Conservation (phyloP, 2,113 vertebrate genomes). For the Melanerpes aurifrons region DNA sequence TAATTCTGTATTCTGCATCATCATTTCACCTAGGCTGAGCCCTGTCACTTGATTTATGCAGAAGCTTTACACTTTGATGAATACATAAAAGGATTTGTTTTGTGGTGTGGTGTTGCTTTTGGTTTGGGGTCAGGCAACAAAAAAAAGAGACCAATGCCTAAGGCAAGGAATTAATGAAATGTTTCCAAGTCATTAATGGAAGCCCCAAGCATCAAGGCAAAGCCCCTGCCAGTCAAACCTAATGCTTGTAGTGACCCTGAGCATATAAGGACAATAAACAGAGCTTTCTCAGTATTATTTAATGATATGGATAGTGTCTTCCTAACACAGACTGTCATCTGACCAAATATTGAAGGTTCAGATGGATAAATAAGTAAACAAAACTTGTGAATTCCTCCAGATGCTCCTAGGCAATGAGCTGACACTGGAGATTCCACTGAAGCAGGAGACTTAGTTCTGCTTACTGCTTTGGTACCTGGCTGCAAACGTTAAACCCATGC, state of each 20-base stretch:
- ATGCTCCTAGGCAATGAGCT: background rate
- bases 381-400: background rate
- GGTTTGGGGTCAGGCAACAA: background rate
- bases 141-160: background rate
- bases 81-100: background rate
- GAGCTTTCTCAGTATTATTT: background rate
- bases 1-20: background rate
- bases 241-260: background rate
- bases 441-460: background rate
- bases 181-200: background rate
- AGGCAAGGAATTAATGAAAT: background rate
- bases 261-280: background rate
- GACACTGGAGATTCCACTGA: background rate
- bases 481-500: background rate
- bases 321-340: background rate
- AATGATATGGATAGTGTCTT: background rate
- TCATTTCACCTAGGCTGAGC: background rate
- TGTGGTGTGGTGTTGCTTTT: background rate
- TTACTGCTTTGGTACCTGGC: background rate
- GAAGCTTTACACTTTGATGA: background rate
- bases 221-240: background rate
- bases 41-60: background rate
- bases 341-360: background rate
- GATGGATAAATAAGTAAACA: background rate
- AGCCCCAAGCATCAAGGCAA: background rate